Evolutionary conservation across 2,113 vertebrate species (phyloP).

Genomic region (Sapajus apella): DNA sequence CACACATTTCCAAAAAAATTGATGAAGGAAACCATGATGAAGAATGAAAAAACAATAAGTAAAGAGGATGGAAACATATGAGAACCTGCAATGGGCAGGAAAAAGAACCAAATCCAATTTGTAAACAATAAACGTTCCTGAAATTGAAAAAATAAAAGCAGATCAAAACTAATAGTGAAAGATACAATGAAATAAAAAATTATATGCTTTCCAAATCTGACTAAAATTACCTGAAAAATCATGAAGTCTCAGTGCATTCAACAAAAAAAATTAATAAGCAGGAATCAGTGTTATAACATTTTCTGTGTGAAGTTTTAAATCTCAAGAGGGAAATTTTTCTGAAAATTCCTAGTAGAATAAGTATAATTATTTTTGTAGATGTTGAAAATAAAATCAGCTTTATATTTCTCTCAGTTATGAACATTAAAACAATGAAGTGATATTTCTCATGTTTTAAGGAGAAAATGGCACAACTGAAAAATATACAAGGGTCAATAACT

Average conservation of each 20-base stretch:
- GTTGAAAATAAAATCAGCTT: background rate
- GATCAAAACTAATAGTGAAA: background rate
- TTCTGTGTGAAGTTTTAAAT: background rate
- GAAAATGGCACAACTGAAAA: background rate
- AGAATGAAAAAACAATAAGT: background rate
- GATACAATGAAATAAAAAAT: background rate
- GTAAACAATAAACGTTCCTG: background rate
- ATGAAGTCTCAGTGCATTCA: background rate
- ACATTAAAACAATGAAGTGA: background rate
- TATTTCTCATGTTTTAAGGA: background rate
- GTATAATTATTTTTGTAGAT: background rate
- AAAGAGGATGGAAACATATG: background rate
- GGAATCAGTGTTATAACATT: background rate
- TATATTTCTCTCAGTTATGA: background rate
- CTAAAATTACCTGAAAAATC: background rate
- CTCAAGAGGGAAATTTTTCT: background rate
- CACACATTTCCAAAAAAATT: background rate
- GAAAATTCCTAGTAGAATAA: background rate
- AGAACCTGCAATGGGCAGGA: background rate
- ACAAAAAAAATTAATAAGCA: background rate
- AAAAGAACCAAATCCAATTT: background rate
- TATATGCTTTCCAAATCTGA: background rate
- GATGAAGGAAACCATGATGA: background rate
- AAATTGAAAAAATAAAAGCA: background rate
- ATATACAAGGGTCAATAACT: background rate